These are phyloP conservation scores for Potorous gilbertii DNA, from an alignment of 2,797 vertebrate genomes.

Conservation along the genomic window DNA sequence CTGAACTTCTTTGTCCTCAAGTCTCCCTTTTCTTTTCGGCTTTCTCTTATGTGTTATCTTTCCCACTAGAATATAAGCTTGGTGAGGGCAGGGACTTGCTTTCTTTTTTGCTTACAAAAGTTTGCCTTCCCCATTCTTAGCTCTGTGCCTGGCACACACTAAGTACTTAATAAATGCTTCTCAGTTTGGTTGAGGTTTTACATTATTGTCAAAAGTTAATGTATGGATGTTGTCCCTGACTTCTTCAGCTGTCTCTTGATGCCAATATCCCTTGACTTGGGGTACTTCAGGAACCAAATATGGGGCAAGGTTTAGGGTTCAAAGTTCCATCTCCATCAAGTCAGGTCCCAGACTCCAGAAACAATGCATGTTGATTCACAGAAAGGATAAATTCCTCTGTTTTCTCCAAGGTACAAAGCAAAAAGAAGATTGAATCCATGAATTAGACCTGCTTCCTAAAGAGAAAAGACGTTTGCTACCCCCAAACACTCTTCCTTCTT, in stretches of 20 bases:
- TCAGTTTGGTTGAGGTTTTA: background rate
- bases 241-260: background rate
- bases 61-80: background rate
- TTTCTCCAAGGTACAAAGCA: background rate
- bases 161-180: background rate
- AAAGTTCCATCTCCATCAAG: background rate
- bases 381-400: background rate
- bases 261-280: background rate
- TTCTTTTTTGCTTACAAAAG: background rate
- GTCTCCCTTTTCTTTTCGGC: too few relatives aligned
- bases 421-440: background rate
- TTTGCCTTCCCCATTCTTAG: background rate
- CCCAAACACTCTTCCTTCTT: background rate
- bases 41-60: background rate
- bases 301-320: background rate
- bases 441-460: background rate
- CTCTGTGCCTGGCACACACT: background rate
- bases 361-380: background rate
- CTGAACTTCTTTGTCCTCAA: background rate
- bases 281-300: background rate
- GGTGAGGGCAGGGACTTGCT: background rate
- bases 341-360: background rate
- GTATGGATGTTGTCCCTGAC: background rate
- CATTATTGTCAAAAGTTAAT: background rate
- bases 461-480: constrained; percentile 21